These are phyloP conservation scores for Pseudoips prasinana DNA, from an alignment of 2,888 invertebrate species.

Conservation along the genomic window DNA sequence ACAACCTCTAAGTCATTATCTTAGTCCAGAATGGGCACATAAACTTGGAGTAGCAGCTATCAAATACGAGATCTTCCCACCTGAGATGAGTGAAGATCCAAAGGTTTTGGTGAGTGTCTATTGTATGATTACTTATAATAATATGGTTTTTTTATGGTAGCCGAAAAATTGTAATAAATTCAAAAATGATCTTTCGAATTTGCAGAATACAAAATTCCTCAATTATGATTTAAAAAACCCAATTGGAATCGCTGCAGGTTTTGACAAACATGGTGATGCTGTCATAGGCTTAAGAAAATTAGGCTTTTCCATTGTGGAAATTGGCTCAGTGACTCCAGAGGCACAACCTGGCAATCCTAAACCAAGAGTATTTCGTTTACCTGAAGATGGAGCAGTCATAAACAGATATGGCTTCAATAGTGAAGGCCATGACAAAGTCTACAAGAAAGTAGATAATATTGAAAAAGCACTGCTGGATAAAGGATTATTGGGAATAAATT, in stretches of 20 bases:
- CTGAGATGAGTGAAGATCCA: constrained; percentile 82
- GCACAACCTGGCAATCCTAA: constrained; percentile 96
- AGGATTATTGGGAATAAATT: constrained; percentile 93
- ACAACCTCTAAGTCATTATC: constrained; percentile 85
- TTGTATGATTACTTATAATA: no score
- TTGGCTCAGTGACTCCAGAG: constrained; percentile 96
- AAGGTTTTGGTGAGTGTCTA: constrained; percentile 81
- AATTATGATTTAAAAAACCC: constrained; percentile 91
- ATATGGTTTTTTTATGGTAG: not conserved
- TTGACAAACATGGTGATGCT: constrained; percentile 98
- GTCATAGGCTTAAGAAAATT: constrained; percentile 89
- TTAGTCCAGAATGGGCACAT: constrained; percentile 93
- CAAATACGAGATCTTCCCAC: constrained; percentile 88
- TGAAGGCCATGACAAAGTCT: constrained; percentile 92
- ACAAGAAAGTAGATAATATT: constrained; percentile 83
- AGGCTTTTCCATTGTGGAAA: constrained; percentile 97
- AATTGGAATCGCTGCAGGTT: constrained; percentile 98
- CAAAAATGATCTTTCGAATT: no score
- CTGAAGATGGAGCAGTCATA: constrained; percentile 93
- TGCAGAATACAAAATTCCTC: constrained; percentile 87
- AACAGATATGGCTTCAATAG: constrained; percentile 97
- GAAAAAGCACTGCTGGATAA: constrained; percentile 76
- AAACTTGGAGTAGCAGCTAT: constrained; percentile 88
- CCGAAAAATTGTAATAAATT: not conserved
- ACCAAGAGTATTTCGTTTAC: constrained; percentile 95